Evolutionary conservation across 2,888 invertebrate species (phyloP), one percentile per base, ranked within the genome.

Genomic region (Dasypogon diadema): DNA sequence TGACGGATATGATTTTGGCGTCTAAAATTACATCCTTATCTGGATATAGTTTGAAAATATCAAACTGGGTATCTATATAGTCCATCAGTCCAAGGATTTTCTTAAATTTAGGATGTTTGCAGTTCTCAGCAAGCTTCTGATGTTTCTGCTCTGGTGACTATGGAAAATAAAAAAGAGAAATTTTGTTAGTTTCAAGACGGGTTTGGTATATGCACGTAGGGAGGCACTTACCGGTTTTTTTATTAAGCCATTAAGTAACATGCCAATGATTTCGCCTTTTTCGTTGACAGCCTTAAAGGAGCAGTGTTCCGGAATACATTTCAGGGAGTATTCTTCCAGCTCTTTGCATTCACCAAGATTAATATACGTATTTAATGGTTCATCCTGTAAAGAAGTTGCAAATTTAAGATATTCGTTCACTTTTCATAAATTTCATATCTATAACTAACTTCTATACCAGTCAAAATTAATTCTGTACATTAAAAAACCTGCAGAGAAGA

Each of bases 221-320:
- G n/a, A n/a, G n/a, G 24, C 18, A 80, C 81, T 82, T 81, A 85
- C 86, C 22, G 83, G 80, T 78, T 82, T 81, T n/a, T 80, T 81
- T 76, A 86, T 81, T 12, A 87, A 79, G 73, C 88, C 89, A 81
- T 89, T 90, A 8, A 90, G 81, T 75, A 87, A 85, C 5, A 90
- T 87, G 3, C 89, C 90, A 75, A 90, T 84, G 60, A 90, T 86
- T 60, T 88, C 83, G 16, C 89, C 89, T 75, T 82, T 84, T 0
- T 84, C 83, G 21, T 88, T 85, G 1, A 89, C 87, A 0, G 89
- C 90, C 84, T 89, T 89, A 26, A 88, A 84, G 6, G 89, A 89
- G 78, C 89, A 85, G 73, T 87, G 87, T 75, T 89, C 89, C 26
- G 84, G 83, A n/a, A 90, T 83, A 18, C 88, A 86, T 55, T 87